Evolutionary conservation across 2,113 vertebrate species (phyloP).

Genomic region (Mormyrus lacerda): DNA sequence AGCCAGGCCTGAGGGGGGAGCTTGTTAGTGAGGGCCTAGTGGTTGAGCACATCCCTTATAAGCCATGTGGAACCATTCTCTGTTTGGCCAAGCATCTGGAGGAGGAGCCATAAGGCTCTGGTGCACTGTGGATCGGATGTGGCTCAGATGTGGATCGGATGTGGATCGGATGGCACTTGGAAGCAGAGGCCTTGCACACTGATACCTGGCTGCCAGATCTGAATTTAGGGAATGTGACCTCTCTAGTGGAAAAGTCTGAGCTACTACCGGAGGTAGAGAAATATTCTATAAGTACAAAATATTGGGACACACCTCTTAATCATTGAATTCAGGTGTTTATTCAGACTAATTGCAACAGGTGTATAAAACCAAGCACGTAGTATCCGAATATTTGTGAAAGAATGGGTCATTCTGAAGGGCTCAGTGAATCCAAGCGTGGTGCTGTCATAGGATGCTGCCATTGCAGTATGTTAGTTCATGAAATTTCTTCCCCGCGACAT

Average conservation of each 20-base stretch:
- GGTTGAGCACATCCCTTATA: background rate
- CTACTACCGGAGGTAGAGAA: background rate
- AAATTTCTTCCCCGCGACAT: background rate
- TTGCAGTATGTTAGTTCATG: background rate
- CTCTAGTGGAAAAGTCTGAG: background rate
- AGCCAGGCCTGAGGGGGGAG: background rate
- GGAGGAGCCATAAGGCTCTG: background rate
- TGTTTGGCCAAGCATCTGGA: background rate
- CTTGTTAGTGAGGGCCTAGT: background rate
- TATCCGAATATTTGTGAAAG: background rate
- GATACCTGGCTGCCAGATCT: background rate
- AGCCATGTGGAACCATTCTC: background rate
- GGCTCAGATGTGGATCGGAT: too few species aligned
- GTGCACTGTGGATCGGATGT: background rate
- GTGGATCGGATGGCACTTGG: background rate
- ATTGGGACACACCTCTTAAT: background rate
- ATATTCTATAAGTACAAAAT: background rate
- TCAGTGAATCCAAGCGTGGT: background rate
- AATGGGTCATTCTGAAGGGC: background rate
- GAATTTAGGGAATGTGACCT: background rate
- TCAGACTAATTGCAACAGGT: background rate
- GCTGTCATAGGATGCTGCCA: background rate
- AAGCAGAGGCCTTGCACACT: background rate
- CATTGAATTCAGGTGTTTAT: background rate
- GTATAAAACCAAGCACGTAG: background rate